phyloP scores from a whole-genome alignment of 2,113 vertebrate genomes.

The Salvator merianae region DNA sequence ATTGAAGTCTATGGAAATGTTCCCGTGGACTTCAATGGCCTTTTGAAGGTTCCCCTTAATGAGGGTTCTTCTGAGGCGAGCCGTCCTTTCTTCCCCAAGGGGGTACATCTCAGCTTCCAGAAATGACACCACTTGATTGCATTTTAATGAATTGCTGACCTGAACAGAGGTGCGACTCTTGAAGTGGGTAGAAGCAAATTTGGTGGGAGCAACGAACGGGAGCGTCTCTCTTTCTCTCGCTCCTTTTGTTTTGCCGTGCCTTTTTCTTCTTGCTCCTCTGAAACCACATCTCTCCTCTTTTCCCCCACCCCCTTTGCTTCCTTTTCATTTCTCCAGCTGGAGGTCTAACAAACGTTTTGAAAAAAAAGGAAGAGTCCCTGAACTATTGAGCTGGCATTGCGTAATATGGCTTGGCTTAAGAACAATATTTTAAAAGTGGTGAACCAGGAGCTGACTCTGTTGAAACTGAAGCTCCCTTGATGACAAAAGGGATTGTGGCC shows the following conservation, averaged over 20 bases:
- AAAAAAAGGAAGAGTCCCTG: background rate
- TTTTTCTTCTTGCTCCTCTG: constrained; percentile 28
- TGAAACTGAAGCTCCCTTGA: constrained; percentile 29
- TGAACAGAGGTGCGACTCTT: constrained; percentile 47
- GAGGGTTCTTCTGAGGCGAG: constrained; percentile 7
- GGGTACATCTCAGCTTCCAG: constrained; percentile 31
- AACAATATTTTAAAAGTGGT: constrained; percentile 15
- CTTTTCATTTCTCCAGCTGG: constrained; percentile 40
- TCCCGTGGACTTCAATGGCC: background rate
- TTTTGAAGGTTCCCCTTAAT: constrained; percentile 7
- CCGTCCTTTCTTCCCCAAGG: constrained; percentile 20
- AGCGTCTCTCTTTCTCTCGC: constrained; percentile 4
- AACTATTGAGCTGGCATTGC: constrained; percentile 50
- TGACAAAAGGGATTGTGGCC: constrained; percentile 23
- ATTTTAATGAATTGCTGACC: constrained; percentile 57
- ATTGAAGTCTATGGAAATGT: constrained; percentile 12
- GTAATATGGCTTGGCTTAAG: constrained; percentile 46
- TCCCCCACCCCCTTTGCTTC: background rate
- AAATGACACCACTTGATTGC: constrained; percentile 38
- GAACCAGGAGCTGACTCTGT: constrained; percentile 24
- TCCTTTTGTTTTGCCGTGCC: constrained; percentile 51
- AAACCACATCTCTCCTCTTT: constrained; percentile 42
- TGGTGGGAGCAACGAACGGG: constrained; percentile 49
- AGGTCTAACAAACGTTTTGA: constrained; percentile 36
- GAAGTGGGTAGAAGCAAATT: constrained; percentile 66